Evolutionary conservation across 2,888 invertebrate genomes (phyloP), one percentile per base, ranked within the genome.

Genomic region (Gari tellinella): DNA sequence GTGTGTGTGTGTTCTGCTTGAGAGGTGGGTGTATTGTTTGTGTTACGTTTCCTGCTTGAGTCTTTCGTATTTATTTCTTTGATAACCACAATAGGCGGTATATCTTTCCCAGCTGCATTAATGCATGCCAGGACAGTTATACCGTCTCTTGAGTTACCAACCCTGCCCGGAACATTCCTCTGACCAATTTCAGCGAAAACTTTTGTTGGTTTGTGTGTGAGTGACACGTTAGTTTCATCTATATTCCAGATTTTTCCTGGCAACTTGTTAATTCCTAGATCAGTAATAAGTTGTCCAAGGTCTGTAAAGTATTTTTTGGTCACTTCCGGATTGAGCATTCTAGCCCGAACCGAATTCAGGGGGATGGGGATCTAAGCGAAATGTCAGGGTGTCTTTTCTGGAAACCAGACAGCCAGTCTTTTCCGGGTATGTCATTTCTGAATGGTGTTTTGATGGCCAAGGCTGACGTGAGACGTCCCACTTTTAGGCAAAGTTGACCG

Each of bases 81-180:
- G 0, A 75, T 68, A 21, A 79, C 67, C 0, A 68, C 62, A 15
- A 77, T 25, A 4, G 74, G 81, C 8, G 79, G 79, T 4, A 81
- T 69, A 12, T 65, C 63, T 0, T 31, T 12, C 1, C 81, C 78
- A 14, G 68, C 79, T n/a, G 75, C 81, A 60, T 75, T 81, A 0
- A 80, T 60, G 48, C 77, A 80, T 12, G 69, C 67, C 25, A 80
- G 26, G 15, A 81, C 74, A 7, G 83, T 60, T 0, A 80, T 49
- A 14, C 53, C 66, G 8, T 81, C 72, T 19, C 74, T n/a, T 15
- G 37, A 60, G 43, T 82, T 74, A 3, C 75, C 48, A 12, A 76
- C 64, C 12, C 74, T 26, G 5, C 76, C 67, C 14, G 76, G 70
- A 25, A 78, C 41, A 46, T 63, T 75, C 45, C 48, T 55, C 26